Evolutionary conservation across 2,797 vertebrate genomes (phyloP), one percentile per base, ranked within the genome.

Genomic region (Centroberyx gerrardi): DNA sequence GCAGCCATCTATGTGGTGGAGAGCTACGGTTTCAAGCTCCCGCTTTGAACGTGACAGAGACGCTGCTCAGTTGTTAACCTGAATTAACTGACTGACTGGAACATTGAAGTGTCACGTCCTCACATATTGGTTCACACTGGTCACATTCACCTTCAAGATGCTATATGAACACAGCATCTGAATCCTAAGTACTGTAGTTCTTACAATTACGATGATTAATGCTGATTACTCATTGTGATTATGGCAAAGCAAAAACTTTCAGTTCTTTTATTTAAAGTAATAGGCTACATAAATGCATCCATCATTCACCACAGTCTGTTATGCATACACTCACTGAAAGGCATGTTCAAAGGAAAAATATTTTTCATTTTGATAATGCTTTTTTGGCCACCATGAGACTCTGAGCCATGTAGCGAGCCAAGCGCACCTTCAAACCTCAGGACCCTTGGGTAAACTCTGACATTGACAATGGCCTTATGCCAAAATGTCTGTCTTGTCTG

Each of bases 321-420:
- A 27, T 56, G 14, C 29, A 46, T 68, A 81, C 78, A 83, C 84
- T 82, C 53, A 81, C 64, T 74, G 10, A 69, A 49, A 66, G 42
- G 49, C 10, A 48, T 62, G 8, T 14, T 27, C 8, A 68, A 8
- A 55, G 10, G 3, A 27, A 38, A n/a, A 55, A 44, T 3, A 31
- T 40, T 55, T 61, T 36, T 71, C 51, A 38, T 67, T 70, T 63
- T 64, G 22, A 44, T 89, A 91, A 92, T 91, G 90, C 87, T 87
- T 77, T 73, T 38, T 81, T 81, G 73, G 56, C 33, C 46, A 14
- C 13, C 13, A 54, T 12, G 52, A 46, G 62, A n/a, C 13, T 78
- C 58, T 17, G 40, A 62, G 51, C 62, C 52, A 61, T 72, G 33
- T 31, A n/a, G 38, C 49, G 55, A 80, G 27, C 0, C 33, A 55